Evolutionary conservation across 2,797 vertebrate genomes (phyloP), one percentile per base, ranked within the genome.

Genomic region (Acipenser ruthenus): DNA sequence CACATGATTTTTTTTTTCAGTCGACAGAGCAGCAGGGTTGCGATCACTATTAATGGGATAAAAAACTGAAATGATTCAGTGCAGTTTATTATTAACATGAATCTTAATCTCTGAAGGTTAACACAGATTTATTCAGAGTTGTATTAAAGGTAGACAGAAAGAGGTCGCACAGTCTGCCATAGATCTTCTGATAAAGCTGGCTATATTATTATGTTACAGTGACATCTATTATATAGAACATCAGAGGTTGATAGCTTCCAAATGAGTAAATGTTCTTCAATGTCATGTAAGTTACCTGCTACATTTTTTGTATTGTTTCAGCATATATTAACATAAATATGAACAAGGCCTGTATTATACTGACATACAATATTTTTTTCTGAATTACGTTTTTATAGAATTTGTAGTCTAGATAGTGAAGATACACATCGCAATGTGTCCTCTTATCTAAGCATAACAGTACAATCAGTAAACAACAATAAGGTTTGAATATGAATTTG

Each of bases 171-270:
- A 73, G 70, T 73, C 70, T 50, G 68, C 72, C 69, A 78, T 80
- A 70, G 23, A 75, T 82, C 71, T 78, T 80, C 52, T 23, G 49
- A 73, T 75, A 77, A 71, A 2, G 8, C 70, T 77, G 66, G 71
- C 60, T 79, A 79, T 75, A 74, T 80, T 76, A 80, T 83, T 82
- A 82, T 55, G 69, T 70, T 65, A 65, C 60, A 70, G 15, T 74
- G 72, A 74, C 72, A 81, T 81, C 74, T 73, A 77, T 82, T 81
- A 74, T 68, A 74, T 37, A 49, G 63, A 77, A 76, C 68, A 76
- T 70, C 69, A 66, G 72, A 74, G 69, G 73, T 74, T 73, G 72
- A 79, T 79, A 80, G 72, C 68, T 79, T 72, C 79, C 79, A 83
- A 82, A 82, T 73, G 69, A 77, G 78, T 82, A 83, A 82, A 78